Evolutionary conservation across 1,140 invertebrate species (phyloP).

Genomic region (Lordiphosa stackelbergi): DNA sequence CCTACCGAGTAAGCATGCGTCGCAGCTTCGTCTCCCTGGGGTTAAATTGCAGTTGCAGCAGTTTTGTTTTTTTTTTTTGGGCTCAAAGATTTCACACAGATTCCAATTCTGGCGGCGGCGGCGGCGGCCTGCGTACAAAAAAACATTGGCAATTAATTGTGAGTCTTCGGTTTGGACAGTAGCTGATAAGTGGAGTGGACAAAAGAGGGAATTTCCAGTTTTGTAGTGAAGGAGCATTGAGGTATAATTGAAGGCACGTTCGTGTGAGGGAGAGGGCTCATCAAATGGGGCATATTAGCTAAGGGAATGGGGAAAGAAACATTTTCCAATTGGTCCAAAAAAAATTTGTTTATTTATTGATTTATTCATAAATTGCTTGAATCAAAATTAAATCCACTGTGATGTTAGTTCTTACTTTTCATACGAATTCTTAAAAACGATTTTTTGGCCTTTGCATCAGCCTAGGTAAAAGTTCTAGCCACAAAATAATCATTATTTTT

Average conservation of each 20-base stretch:
- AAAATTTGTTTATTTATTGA: too few relatives aligned
- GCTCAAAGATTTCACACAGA: constrained; percentile 68
- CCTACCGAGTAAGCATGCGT: constrained; percentile 61
- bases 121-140: constrained; percentile 33
- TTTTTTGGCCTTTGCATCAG: too few relatives aligned
- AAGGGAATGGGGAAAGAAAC: too few relatives aligned
- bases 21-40: constrained; percentile 2
- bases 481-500: too few relatives aligned
- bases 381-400: too few relatives aligned
- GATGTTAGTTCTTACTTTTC: too few relatives aligned
- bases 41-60: constrained; percentile 4
- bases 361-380: too few relatives aligned
- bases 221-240: constrained; percentile 36
- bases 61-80: constrained; percentile 28
- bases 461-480: too few relatives aligned
- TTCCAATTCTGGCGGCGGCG: constrained; percentile 47
- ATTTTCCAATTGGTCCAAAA: too few relatives aligned
- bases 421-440: too few relatives aligned
- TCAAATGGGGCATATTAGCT: constrained; percentile 32
- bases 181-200: constrained; percentile 70
- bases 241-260: constrained; percentile 61
- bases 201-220: constrained; percentile 22
- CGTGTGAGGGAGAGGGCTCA: constrained; percentile 24
- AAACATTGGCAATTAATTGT: constrained; percentile 74
- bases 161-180: constrained; percentile 61